Percentiles rank a stretch among this genome's conserved stretches.
phyloP scores from a whole-genome alignment of 2,113 vertebrate species.

The Lepisosteus osseus region DNA sequence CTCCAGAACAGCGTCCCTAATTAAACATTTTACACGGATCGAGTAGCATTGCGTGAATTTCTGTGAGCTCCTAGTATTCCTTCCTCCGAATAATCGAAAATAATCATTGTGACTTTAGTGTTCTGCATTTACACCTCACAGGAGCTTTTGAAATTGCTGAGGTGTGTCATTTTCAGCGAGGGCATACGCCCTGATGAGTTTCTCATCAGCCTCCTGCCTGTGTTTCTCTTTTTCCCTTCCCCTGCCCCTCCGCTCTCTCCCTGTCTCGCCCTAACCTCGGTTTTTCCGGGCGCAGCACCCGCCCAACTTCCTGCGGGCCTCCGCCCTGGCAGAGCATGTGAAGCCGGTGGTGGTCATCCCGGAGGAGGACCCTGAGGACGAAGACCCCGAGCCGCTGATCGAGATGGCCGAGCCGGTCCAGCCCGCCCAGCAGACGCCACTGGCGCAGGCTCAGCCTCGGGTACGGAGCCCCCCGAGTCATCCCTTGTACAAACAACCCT shows the following conservation, averaged over 20 bases:
- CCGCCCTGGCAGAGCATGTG: conserved; percentile 88
- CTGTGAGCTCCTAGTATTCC: too few species aligned
- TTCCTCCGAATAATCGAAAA: too few species aligned
- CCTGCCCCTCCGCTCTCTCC: background rate
- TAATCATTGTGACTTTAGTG: too few species aligned
- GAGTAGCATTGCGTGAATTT: too few species aligned
- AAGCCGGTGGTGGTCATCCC: conserved; percentile 95
- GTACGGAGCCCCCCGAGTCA: conserved; percentile 25
- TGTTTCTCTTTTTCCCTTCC: background rate
- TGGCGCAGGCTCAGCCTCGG: conserved; percentile 48
- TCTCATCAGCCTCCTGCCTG: background rate
- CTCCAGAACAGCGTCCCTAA: too few species aligned
- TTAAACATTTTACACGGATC: too few species aligned
- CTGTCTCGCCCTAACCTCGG: background rate
- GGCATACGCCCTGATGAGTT: background rate
- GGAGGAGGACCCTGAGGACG: conserved; percentile 79
- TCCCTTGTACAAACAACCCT: background rate
- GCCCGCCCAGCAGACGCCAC: conserved; percentile 21
- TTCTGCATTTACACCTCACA: too few species aligned
- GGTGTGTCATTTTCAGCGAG: too few species aligned
- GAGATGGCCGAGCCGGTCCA: conserved; percentile 70
- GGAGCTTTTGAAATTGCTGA: too few species aligned
- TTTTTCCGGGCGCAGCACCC: conserved; percentile 55
- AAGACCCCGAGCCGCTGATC: conserved; percentile 84
- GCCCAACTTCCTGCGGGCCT: conserved; percentile 90